These are phyloP conservation scores for Cavia aperea DNA, from an alignment of 2,113 vertebrate genomes.

Conservation along the genomic window DNA sequence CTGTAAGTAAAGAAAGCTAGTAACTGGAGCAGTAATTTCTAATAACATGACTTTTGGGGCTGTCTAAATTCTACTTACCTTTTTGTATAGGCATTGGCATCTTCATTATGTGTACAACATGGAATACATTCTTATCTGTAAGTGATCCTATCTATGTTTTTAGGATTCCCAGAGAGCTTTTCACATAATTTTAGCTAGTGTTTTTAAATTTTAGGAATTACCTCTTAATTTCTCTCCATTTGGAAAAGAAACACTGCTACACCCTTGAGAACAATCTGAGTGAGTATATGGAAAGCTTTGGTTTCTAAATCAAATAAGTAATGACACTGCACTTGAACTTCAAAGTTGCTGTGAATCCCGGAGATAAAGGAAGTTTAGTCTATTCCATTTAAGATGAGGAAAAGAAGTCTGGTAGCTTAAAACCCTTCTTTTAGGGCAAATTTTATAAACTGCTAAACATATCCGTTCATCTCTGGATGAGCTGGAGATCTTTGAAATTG, in stretches of 20 bases:
- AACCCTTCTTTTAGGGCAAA: neutral
- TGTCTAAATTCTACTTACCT: neutral
- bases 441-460: slow-evolving; percentile 43
- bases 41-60: neutral
- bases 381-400: slow-evolving; percentile 15
- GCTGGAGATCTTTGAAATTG: slow-evolving; percentile 33
- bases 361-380: slow-evolving; percentile 48
- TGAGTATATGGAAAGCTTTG: neutral
- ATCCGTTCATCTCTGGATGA: slow-evolving; percentile 23
- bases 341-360: neutral
- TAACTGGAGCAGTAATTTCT: slow-evolving; percentile 4
- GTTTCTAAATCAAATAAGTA: slow-evolving; percentile 34
- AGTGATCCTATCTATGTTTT: neutral
- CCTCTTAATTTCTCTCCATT: slow-evolving; percentile 32
- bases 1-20: neutral
- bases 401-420: slow-evolving; percentile 39
- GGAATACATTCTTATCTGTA: neutral
- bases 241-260: neutral
- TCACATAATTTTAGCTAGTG: neutral
- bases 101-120: neutral
- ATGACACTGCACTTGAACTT: slow-evolving; percentile 12
- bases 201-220: slow-evolving; percentile 44
- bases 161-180: neutral
- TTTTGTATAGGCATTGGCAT: neutral
- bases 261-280: neutral